Percentiles rank a stretch among this genome's conserved stretches.
Evolutionary conservation across 23 tunicate species (phyloP).

Genomic region (Botrylloides violaceus): DNA sequence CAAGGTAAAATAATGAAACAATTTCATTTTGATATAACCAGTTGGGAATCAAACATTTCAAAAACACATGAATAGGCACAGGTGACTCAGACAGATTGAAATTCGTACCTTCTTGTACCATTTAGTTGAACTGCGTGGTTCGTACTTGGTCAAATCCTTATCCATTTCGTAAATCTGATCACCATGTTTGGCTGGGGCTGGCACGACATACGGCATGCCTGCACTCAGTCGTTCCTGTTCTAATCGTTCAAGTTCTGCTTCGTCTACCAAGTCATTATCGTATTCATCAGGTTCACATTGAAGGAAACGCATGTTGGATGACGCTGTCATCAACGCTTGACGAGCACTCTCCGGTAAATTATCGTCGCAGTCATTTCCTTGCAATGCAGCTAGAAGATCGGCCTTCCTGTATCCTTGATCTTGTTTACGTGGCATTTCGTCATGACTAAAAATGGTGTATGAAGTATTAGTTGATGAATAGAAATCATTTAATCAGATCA

Average conservation of each 20-base stretch:
- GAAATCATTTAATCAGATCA: no score
- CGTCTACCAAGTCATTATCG: conserved; percentile 25
- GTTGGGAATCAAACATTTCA: neutral
- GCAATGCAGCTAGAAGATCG: conserved; percentile 56
- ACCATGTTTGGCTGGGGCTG: conserved; percentile 46
- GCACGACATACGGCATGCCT: conserved; percentile 80
- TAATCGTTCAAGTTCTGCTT: neutral
- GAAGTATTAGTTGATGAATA: no score
- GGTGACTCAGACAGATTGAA: neutral
- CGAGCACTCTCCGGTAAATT: conserved; percentile 55
- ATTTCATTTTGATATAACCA: no score
- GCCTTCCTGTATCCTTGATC: conserved; percentile 81
- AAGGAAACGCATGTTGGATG: conserved; percentile 24
- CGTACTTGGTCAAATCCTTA: conserved; percentile 37
- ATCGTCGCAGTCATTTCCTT: conserved; percentile 45
- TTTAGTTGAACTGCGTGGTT: conserved; percentile 67
- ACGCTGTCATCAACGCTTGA: conserved; percentile 58
- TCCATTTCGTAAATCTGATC: conserved; percentile 51
- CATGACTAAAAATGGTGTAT: no score
- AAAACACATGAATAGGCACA: neutral
- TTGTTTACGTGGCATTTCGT: no score
- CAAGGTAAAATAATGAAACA: no score
- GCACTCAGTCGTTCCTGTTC: conserved; percentile 25
- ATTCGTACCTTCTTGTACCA: conserved; percentile 84
- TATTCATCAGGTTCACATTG: conserved; percentile 37